These are phyloP conservation scores for Ennomos fuscantarius DNA, from an alignment of 2,888 invertebrate genomes.

Conservation along the genomic window DNA sequence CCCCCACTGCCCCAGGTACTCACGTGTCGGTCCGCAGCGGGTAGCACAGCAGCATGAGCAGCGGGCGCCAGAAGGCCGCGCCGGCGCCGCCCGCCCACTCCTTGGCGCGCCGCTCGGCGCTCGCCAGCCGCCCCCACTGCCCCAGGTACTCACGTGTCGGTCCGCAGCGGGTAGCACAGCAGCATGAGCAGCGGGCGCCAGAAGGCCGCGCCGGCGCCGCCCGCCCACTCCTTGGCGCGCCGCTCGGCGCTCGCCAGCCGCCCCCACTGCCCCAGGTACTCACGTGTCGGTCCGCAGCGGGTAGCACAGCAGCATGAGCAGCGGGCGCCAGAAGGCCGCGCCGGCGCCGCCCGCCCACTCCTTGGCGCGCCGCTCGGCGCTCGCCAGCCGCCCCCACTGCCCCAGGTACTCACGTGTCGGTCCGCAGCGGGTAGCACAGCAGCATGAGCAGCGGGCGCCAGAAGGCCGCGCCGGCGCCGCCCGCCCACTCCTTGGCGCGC, in stretches of 20 bases:
- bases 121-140: slow-evolving; percentile 92
- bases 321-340: slow-evolving; percentile 93
- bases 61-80: slow-evolving; percentile 93
- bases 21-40: slow-evolving; percentile 76
- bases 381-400: slow-evolving; percentile 92
- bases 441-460: no score
- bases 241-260: slow-evolving; percentile 92
- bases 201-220: slow-evolving; percentile 92
- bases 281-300: slow-evolving; percentile 76
- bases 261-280: slow-evolving; percentile 92
- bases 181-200: slow-evolving; percentile 93
- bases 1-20: slow-evolving; percentile 92
- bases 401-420: no score
- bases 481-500: slow-evolving; percentile 94
- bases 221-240: slow-evolving; percentile 95
- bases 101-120: slow-evolving; percentile 92
- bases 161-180: slow-evolving; percentile 87
- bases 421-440: no score
- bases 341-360: slow-evolving; percentile 96
- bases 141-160: slow-evolving; percentile 86
- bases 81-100: slow-evolving; percentile 96
- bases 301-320: slow-evolving; percentile 90
- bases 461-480: slow-evolving; percentile 92
- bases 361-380: slow-evolving; percentile 92
- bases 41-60: slow-evolving; percentile 90